Evolutionary conservation across 2,888 invertebrate species (phyloP).

Genomic region (Ceramica pisi): DNA sequence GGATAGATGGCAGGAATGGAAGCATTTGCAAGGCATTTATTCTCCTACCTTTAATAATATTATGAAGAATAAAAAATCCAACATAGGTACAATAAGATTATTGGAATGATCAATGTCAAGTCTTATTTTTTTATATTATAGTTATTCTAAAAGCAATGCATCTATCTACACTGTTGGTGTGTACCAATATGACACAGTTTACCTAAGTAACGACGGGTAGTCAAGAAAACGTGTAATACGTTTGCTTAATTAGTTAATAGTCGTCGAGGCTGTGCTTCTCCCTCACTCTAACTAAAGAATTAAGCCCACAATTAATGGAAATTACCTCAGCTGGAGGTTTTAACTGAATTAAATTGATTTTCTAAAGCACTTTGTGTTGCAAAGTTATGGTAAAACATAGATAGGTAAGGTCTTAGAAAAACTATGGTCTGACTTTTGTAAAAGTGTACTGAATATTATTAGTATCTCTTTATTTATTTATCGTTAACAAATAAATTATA

Average conservation of each 20-base stretch:
- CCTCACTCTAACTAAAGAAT: conserved; percentile 74
- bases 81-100: not conserved
- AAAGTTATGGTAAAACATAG: conserved; percentile 64
- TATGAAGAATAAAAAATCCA: too few relatives aligned
- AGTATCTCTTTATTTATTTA: not conserved
- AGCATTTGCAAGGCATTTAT: too few relatives aligned
- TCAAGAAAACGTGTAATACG: conserved; percentile 60
- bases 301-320: conserved; percentile 82
- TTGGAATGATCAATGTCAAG: not conserved
- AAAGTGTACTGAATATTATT: too few relatives aligned
- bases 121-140: not conserved
- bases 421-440: not conserved
- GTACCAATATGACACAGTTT: conserved; percentile 28
- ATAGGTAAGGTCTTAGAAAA: conserved; percentile 46
- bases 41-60: too few relatives aligned
- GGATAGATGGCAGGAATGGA: too few relatives aligned
- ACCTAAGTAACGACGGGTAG: conserved; percentile 33
- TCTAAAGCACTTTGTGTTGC: conserved; percentile 72
- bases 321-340: conserved; percentile 83
- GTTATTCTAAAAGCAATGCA: conserved; percentile 8
- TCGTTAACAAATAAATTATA: too few relatives aligned
- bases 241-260: conserved; percentile 81
- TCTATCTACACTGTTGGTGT: not conserved
- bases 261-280: conserved; percentile 64
- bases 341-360: conserved; percentile 80